These are phyloP conservation scores for Pseudopodoces humilis DNA, from an alignment of 2,113 vertebrate species.

Conservation along the genomic window DNA sequence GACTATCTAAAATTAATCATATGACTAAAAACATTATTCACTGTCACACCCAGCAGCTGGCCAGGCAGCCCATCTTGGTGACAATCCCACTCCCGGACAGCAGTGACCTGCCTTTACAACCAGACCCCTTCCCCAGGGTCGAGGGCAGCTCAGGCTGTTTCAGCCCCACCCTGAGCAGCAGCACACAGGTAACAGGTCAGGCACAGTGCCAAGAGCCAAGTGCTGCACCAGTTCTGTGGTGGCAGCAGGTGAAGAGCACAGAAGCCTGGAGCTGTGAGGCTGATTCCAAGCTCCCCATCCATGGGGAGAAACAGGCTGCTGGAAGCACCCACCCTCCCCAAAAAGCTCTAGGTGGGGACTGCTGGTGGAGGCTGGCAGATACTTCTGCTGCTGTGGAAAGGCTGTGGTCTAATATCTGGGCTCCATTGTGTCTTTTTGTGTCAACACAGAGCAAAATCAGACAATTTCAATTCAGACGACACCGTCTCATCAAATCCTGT, in stretches of 20 bases:
- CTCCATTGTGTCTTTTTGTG: not conserved
- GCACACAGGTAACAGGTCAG: not conserved
- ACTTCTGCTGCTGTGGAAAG: not conserved
- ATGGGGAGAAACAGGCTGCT: not conserved
- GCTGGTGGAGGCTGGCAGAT: not conserved
- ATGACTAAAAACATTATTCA: fast-evolving
- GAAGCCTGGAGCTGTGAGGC: not conserved
- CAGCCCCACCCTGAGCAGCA: not conserved
- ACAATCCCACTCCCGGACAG: not conserved
- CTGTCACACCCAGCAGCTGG: not conserved
- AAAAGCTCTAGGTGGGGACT: not conserved
- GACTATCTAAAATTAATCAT: not conserved
- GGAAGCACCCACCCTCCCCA: not conserved
- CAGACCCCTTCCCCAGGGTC: not conserved
- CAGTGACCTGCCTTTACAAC: not conserved
- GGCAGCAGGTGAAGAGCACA: not conserved
- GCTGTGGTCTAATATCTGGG: not conserved
- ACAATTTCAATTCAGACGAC: not conserved
- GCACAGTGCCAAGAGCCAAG: not conserved
- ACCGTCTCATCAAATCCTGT: not conserved
- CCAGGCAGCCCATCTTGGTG: not conserved
- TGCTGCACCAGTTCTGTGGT: not conserved
- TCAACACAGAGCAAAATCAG: not conserved
- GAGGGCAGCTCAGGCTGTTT: not conserved
- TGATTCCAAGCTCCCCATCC: not conserved